phyloP scores from a whole-genome alignment of 2,113 vertebrate species.

The Epinephelus lanceolatus region DNA sequence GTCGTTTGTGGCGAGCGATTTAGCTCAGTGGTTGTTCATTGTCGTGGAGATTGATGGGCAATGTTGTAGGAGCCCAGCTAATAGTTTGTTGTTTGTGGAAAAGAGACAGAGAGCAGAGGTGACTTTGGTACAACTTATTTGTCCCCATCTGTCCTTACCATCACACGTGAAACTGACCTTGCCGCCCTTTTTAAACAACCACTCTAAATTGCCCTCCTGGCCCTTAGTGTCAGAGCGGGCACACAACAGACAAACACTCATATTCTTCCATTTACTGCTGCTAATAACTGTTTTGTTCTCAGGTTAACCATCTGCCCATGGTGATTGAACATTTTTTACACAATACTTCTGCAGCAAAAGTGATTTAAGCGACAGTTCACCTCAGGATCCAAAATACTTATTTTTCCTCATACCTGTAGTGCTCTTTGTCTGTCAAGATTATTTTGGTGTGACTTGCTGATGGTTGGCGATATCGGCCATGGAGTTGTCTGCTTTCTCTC shows the following conservation, averaged over 20 bases:
- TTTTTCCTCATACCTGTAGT: too few relatives aligned
- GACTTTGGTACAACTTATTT: slow-evolving; percentile 62
- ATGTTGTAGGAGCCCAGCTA: slow-evolving; percentile 44
- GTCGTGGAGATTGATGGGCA: slow-evolving; percentile 54
- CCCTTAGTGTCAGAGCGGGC: not conserved
- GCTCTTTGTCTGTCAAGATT: too few relatives aligned
- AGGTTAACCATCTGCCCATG: not conserved
- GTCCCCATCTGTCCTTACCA: slow-evolving; percentile 8
- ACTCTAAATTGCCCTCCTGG: slow-evolving; percentile 13
- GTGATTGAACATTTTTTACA: not conserved
- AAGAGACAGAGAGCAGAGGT: slow-evolving; percentile 51
- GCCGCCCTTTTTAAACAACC: not conserved
- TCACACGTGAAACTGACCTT: slow-evolving; percentile 38
- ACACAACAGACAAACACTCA: slow-evolving; percentile 24
- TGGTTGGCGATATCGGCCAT: too few relatives aligned
- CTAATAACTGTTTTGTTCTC: slow-evolving; percentile 9
- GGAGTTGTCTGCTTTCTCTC: too few relatives aligned
- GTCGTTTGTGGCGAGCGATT: slow-evolving; percentile 59
- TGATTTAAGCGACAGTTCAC: not conserved
- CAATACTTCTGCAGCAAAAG: not conserved
- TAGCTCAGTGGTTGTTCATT: slow-evolving; percentile 56
- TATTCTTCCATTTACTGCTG: not conserved
- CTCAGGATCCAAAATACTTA: too few relatives aligned
- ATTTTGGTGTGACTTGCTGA: too few relatives aligned
- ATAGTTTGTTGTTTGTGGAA: slow-evolving; percentile 67